Percentiles rank a stretch among this genome's conserved stretches.
phyloP scores from a whole-genome alignment of 2,113 vertebrate species.

The Mungos mungo region DNA sequence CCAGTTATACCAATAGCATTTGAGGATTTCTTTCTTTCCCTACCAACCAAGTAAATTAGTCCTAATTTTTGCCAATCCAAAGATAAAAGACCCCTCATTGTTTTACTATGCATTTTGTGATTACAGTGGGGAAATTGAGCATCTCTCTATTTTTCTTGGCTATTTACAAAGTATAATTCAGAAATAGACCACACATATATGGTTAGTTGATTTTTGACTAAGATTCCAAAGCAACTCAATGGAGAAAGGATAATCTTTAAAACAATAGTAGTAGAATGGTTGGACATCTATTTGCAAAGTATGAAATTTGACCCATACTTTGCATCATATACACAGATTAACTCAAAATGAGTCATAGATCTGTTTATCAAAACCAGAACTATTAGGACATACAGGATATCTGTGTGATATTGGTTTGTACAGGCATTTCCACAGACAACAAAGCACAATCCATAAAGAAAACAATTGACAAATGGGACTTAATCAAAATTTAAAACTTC shows the following conservation, averaged over 20 bases:
- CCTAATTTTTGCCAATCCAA: not conserved
- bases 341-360: not conserved
- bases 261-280: not conserved
- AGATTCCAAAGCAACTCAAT: not conserved
- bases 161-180: not conserved
- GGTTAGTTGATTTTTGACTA: not conserved
- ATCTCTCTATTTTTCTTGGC: not conserved
- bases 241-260: not conserved
- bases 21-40: not conserved
- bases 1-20: not conserved
- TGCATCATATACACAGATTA: not conserved
- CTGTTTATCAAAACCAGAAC: not conserved
- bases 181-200: not conserved
- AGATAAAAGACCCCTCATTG: not conserved
- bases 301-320: not conserved
- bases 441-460: not conserved
- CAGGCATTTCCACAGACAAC: not conserved
- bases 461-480: not conserved
- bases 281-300: not conserved
- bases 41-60: not conserved
- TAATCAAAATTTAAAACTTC: not conserved
- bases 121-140: not conserved
- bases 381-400: not conserved
- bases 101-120: not conserved
- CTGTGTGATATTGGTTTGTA: not conserved